Evolutionary conservation across 2,888 invertebrate genomes (phyloP), one percentile per base, ranked within the genome.

Genomic region (Ypsolopha sequella): DNA sequence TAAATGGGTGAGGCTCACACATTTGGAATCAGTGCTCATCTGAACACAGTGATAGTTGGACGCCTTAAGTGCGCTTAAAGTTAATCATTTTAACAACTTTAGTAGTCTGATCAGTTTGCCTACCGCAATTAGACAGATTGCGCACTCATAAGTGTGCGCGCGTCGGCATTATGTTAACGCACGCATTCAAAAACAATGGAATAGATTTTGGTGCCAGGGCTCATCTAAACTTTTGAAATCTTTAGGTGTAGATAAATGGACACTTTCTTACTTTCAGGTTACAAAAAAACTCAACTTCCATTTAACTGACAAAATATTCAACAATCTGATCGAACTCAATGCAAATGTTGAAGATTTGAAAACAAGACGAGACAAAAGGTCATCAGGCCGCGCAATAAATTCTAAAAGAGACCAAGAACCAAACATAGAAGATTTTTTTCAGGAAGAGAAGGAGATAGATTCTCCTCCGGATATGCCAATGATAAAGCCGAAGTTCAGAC

Each of bases 251-350:
- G 4, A 46, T 57, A 14, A 8, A 13, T 49, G 8, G 14, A 41
- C 11, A 47, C 41, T 11, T 50, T 44, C 57, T 50, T 53, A 35
- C 53, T 76, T 80, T 48, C 75, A 87, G 86, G 60, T 84, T 39
- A 82, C 84, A 43, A 84, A 78, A 56, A 77, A 73, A 50, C 60
- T 87, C 9, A 87, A 87, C 58, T 87, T 85, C 55, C 85, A 85
- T 53, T 77, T 80, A 49, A 81, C 85, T 58, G 80, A 87, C 48
- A 78, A 65, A 61, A 80, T 87, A 54, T 87, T 81, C 55, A 78
- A 73, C 56, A 81, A 87, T 54, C 65, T 87, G 1, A 74, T 87
- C 9, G 85, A 84, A 64, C 57, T 87, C 36, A 87, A 87, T 68
- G 66, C 74, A n/a, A 73, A 59, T 52, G 55, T 70, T 35, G 68